Conservation (phyloP, 2,888 invertebrate genomes). For the Temnothorax ravouxi region DNA sequence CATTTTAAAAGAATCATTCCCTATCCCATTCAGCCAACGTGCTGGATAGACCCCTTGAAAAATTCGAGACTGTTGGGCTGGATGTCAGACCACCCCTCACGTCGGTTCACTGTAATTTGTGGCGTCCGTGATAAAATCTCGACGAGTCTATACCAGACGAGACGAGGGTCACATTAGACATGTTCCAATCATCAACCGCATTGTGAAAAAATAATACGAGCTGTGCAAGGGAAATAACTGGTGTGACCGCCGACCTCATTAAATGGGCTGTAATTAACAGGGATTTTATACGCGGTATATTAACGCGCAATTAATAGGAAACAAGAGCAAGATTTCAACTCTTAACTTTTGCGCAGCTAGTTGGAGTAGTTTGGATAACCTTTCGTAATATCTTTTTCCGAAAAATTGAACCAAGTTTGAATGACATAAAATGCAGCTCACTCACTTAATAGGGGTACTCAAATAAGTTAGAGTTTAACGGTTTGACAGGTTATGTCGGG, state of each 20-base stretch:
- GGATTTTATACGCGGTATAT: constrained; percentile 34
- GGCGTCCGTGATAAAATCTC: constrained; percentile 67
- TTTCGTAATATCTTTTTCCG: constrained; percentile 2
- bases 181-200: constrained; percentile 28
- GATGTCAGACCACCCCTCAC: constrained; percentile 70
- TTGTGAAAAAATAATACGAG: constrained; percentile 25
- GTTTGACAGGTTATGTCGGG: no score
- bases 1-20: constrained; percentile 72
- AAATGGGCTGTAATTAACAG: constrained; percentile 21
- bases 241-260: not conserved
- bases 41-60: constrained; percentile 75
- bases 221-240: constrained; percentile 1
- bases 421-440: not conserved
- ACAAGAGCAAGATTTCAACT: constrained; percentile 10
- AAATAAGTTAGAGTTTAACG: no score
- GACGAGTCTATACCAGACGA: constrained; percentile 37
- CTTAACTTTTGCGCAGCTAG: not conserved
- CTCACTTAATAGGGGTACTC: no score
- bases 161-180: constrained; percentile 36
- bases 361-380: not conserved
- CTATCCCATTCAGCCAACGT: constrained; percentile 17
- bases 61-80: constrained; percentile 81
- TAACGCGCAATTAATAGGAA: constrained; percentile 24
- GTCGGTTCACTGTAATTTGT: constrained; percentile 64
- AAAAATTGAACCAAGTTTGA: not conserved